A percentile compares a stretch with the other conserved stretches of the same genome.
Evolutionary conservation across 35 echinoderm and acorn worm genomes (phyloP).

Genomic region (Eucidaris tribuloides): DNA sequence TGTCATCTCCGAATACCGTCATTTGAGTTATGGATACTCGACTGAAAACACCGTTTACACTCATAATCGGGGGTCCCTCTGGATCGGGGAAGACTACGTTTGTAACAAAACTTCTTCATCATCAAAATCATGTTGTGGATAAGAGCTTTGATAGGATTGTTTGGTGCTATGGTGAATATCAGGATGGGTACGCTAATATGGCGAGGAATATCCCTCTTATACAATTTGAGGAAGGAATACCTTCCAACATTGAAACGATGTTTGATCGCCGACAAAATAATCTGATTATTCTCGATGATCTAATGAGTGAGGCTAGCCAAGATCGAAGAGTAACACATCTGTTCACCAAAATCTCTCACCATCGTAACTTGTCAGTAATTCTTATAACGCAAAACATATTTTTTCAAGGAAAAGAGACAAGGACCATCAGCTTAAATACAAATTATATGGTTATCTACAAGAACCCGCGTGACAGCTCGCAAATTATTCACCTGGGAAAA

Average conservation of each 20-base stretch:
- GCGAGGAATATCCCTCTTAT: constrained; percentile 16
- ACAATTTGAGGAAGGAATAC: constrained; percentile 48
- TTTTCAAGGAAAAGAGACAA: constrained; percentile 52
- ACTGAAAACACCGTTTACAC: constrained; percentile 55
- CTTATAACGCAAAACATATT: constrained; percentile 64
- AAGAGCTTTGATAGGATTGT: constrained; percentile 49
- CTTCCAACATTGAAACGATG: constrained; percentile 11
- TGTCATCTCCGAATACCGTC: too few species aligned
- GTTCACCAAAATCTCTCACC: constrained; percentile 60
- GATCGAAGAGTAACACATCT: constrained; percentile 46
- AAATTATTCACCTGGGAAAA: constrained; percentile 42
- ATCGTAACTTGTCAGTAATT: constrained; percentile 57
- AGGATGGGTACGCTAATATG: constrained; percentile 39
- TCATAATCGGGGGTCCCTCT: constrained; percentile 33
- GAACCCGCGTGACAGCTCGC: constrained; percentile 26
- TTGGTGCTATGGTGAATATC: constrained; percentile 71
- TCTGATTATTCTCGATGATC: constrained; percentile 65
- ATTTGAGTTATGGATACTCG: constrained; percentile 1
- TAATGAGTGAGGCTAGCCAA: constrained; percentile 48
- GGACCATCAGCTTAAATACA: constrained; percentile 72
- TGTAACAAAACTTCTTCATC: constrained; percentile 30
- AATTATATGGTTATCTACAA: constrained; percentile 64
- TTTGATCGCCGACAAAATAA: constrained; percentile 38
- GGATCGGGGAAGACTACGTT: constrained; percentile 51
- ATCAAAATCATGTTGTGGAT: constrained; percentile 17